Percentiles rank a stretch among this genome's conserved stretches.
phyloP scores from a whole-genome alignment of 92 coral and sea anemone genomes.

The Paramuricea clavata region DNA sequence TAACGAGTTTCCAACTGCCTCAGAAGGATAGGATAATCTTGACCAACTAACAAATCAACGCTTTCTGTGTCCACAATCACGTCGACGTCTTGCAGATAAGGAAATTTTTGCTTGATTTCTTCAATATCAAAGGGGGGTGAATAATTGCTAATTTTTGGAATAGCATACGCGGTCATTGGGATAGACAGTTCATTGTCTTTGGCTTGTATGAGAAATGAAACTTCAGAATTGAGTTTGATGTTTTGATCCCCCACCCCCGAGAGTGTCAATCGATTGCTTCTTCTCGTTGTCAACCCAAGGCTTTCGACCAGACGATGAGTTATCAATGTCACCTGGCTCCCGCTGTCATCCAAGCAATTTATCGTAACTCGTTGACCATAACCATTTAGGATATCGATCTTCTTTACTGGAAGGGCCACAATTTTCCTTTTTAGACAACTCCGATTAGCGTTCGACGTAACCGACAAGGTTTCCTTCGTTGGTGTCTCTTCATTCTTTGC shows the following conservation, averaged over 20 bases:
- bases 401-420: slow-evolving; percentile 32
- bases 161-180: not conserved
- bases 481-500: not conserved
- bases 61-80: too few species aligned
- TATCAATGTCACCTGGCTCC: slow-evolving; percentile 32
- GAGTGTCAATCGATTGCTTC: not conserved
- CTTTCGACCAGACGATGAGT: slow-evolving; percentile 13
- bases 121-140: not conserved
- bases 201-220: not conserved
- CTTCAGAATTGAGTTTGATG: slow-evolving; percentile 9
- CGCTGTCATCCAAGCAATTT: slow-evolving; percentile 36
- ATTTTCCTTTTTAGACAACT: not conserved
- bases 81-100: too few species aligned
- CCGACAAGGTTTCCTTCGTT: not conserved
- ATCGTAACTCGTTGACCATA: not conserved
- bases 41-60: too few species aligned
- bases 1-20: too few species aligned
- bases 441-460: not conserved
- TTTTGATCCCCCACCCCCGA: slow-evolving; percentile 24
- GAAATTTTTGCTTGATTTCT: not conserved
- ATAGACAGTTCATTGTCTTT: not conserved
- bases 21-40: too few species aligned
- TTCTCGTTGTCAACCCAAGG: slow-evolving; percentile 1
- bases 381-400: not conserved
- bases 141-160: slow-evolving; percentile 1